These are phyloP conservation scores for Elanus axillaris DNA, from an alignment of 2,113 vertebrate genomes.

Conservation along the genomic window DNA sequence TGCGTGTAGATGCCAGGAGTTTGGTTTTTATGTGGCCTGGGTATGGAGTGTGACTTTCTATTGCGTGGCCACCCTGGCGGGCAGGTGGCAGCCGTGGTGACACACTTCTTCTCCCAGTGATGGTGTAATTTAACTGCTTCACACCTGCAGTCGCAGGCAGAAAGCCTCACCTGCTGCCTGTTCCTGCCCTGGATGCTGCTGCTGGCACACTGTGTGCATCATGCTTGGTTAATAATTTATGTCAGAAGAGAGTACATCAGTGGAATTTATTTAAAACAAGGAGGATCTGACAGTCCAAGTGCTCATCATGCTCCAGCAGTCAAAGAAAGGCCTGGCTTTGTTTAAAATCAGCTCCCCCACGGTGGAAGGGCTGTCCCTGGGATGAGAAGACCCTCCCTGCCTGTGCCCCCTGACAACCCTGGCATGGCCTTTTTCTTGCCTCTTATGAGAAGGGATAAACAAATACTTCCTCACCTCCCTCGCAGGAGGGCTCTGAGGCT, in stretches of 20 bases:
- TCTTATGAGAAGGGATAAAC: background rate
- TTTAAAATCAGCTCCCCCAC: background rate
- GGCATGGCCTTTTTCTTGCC: background rate
- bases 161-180: background rate
- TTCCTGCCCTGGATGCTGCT: background rate
- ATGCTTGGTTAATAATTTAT: background rate
- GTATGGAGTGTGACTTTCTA: background rate
- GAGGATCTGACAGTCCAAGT: background rate
- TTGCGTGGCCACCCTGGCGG: fast-evolving
- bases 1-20: background rate
- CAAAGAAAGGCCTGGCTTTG: background rate
- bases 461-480: background rate
- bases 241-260: background rate
- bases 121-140: background rate
- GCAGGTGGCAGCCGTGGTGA: background rate
- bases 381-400: background rate
- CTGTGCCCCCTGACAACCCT: background rate
- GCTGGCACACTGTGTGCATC: background rate
- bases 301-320: background rate
- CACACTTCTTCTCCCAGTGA: background rate
- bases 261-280: background rate
- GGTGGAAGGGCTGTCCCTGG: fast-evolving
- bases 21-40: background rate
- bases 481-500: background rate
- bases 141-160: background rate